Evolutionary conservation across 2,113 vertebrate species (phyloP).

Genomic region (Euleptes europaea): DNA sequence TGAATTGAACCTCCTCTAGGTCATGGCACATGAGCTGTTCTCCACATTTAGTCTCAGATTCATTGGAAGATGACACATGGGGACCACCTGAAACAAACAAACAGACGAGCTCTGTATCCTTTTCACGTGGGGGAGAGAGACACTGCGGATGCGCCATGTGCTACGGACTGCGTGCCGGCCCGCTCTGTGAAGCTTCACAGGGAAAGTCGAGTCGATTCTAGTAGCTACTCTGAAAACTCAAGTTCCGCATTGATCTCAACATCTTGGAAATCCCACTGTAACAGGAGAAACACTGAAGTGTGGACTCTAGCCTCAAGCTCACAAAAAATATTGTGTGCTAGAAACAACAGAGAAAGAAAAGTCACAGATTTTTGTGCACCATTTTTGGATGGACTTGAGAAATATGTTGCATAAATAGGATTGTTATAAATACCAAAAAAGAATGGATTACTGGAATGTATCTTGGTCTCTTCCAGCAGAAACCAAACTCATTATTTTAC

Average conservation of each 20-base stretch:
- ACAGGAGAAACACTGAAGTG: not conserved
- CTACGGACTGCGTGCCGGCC: constrained; percentile 30
- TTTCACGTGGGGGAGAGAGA: constrained; percentile 50
- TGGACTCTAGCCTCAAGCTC: not conserved
- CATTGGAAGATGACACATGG: constrained; percentile 73
- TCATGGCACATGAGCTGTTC: constrained; percentile 82
- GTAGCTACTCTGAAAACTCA: constrained; percentile 21
- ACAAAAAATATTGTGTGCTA: not conserved
- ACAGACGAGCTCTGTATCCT: constrained; percentile 47
- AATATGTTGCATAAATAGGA: not conserved
- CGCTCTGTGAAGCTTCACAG: not conserved
- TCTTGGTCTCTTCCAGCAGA: not conserved
- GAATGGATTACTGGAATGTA: constrained; percentile 5
- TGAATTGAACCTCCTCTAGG: constrained; percentile 79
- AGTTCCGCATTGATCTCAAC: not conserved
- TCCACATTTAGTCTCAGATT: constrained; percentile 79
- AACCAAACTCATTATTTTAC: not conserved
- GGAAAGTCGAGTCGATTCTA: constrained; percentile 31
- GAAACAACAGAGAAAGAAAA: constrained; percentile 27
- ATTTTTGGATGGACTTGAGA: constrained; percentile 24
- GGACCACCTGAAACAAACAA: constrained; percentile 51
- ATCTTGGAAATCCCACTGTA: constrained; percentile 28
- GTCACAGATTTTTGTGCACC: not conserved
- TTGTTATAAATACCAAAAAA: not conserved
- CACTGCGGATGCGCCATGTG: constrained; percentile 8